phyloP scores from a whole-genome alignment of 2,888 invertebrate genomes.

The Harpagoxenus sublaevis region DNA sequence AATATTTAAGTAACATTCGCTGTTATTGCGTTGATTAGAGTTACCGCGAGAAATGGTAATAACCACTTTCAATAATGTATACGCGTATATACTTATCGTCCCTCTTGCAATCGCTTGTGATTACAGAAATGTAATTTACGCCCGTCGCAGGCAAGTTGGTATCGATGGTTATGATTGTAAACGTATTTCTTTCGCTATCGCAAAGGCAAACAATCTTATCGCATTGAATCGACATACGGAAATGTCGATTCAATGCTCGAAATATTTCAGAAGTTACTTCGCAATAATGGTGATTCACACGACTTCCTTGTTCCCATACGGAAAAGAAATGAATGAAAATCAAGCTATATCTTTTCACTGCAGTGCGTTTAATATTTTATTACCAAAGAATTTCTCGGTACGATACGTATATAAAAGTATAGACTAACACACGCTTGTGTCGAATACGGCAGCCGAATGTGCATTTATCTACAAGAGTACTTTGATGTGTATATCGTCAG shows the following conservation, averaged over 20 bases:
- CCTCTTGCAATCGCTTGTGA: slow-evolving; percentile 23
- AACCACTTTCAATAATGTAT: slow-evolving; percentile 8
- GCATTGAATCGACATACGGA: slow-evolving; percentile 16
- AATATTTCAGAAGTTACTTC: slow-evolving; percentile 11
- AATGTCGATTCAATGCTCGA: not conserved
- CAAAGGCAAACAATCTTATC: slow-evolving; percentile 26
- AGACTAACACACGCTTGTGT: slow-evolving; percentile 24
- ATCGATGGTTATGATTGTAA: not conserved
- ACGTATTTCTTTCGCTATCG: not conserved
- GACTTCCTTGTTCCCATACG: slow-evolving; percentile 6
- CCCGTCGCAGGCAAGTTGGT: not conserved
- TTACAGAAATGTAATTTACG: slow-evolving; percentile 34
- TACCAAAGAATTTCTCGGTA: slow-evolving; percentile 70
- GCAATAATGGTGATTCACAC: slow-evolving; percentile 16
- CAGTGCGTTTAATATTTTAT: slow-evolving; percentile 28
- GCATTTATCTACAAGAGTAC: slow-evolving; percentile 17
- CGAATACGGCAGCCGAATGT: slow-evolving; percentile 30
- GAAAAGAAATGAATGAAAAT: slow-evolving; percentile 19
- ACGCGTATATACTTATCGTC: slow-evolving; percentile 32
- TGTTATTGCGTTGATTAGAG: slow-evolving; percentile 22
- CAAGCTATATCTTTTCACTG: not conserved
- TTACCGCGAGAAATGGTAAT: slow-evolving; percentile 5
- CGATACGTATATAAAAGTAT: slow-evolving; percentile 58
- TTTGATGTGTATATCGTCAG: slow-evolving; percentile 23
- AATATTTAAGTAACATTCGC: slow-evolving; percentile 13